Conservation (phyloP, 1,140 invertebrate genomes). For the Hydropsyche tenuis region DNA sequence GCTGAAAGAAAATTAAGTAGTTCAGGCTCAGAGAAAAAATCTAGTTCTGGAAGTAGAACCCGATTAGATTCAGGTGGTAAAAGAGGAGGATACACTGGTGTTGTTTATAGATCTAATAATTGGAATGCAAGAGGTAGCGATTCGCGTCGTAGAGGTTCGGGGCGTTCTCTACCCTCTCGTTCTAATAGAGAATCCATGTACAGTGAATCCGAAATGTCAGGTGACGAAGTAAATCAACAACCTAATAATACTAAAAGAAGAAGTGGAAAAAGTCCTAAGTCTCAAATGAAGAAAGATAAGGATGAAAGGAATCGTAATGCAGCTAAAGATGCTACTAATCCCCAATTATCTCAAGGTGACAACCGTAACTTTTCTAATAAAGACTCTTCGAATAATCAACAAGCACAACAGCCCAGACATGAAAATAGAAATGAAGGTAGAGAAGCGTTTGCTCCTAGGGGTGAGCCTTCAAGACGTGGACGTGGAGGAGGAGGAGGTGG, state of each 20-base stretch:
- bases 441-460: constrained; percentile 77
- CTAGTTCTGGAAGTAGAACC: constrained; percentile 41
- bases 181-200: constrained; percentile 46
- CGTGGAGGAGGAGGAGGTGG: constrained; percentile 63
- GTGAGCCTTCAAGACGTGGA: constrained; percentile 81
- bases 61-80: constrained; percentile 51
- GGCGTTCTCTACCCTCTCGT: constrained; percentile 55
- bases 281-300: constrained; percentile 63
- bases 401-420: constrained; percentile 43
- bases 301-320: constrained; percentile 63
- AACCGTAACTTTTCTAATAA: constrained; percentile 51
- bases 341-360: constrained; percentile 52
- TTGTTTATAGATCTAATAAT: constrained; percentile 59
- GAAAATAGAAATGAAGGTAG: constrained; percentile 58
- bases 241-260: constrained; percentile 56
- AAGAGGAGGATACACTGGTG: constrained; percentile 54
- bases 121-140: constrained; percentile 59
- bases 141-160: constrained; percentile 56
- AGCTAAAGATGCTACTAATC: constrained; percentile 51
- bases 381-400: constrained; percentile 27
- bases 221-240: constrained; percentile 61
- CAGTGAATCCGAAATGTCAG: constrained; percentile 66
- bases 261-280: constrained; percentile 58
- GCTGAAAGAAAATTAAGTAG: constrained; percentile 62
- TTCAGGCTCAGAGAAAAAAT: constrained; percentile 61